These are phyloP conservation scores for Caenorhabditis drosophilae DNA, from an alignment of 2,888 invertebrate genomes.

Conservation along the genomic window DNA sequence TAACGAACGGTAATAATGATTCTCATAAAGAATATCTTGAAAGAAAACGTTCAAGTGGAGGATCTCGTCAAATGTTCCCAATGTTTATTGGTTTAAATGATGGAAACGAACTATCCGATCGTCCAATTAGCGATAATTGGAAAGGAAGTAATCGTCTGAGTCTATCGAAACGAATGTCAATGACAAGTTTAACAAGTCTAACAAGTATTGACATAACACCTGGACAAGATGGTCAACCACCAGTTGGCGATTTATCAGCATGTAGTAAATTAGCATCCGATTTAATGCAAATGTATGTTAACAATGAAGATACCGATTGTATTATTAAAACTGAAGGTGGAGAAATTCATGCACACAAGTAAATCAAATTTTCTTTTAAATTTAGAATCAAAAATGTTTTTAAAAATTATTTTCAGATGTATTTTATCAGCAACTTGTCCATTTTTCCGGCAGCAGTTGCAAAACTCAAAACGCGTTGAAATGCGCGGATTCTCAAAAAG, in stretches of 20 bases:
- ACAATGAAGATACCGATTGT: constrained; percentile 86
- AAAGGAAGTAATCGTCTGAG: constrained; percentile 9
- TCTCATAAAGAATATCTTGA: constrained; percentile 25
- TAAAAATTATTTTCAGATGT: constrained; percentile 73
- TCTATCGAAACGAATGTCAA: constrained; percentile 60
- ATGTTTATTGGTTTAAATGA: constrained; percentile 63
- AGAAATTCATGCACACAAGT: constrained; percentile 84
- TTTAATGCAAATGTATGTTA: constrained; percentile 85
- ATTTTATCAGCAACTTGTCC: constrained; percentile 88
- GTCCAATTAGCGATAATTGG: constrained; percentile 3
- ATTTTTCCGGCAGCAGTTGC: constrained; percentile 80
- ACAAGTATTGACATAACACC: constrained; percentile 63
- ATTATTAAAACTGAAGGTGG: constrained; percentile 83
- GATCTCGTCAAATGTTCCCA: constrained; percentile 55
- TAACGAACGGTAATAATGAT: constrained; percentile 19
- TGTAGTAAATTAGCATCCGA: constrained; percentile 82
- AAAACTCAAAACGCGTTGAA: constrained; percentile 49
- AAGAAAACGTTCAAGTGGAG: constrained; percentile 27
- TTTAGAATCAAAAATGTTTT: no score
- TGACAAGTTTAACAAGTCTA: constrained; percentile 62
- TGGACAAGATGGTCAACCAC: constrained; percentile 25
- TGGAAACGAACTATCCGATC: constrained; percentile 29
- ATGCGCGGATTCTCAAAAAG: constrained; percentile 77
- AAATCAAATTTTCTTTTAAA: constrained; percentile 70
- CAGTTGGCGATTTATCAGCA: constrained; percentile 64